phyloP scores from a whole-genome alignment of 2,797 vertebrate genomes.

The Cyclura pinguis region DNA sequence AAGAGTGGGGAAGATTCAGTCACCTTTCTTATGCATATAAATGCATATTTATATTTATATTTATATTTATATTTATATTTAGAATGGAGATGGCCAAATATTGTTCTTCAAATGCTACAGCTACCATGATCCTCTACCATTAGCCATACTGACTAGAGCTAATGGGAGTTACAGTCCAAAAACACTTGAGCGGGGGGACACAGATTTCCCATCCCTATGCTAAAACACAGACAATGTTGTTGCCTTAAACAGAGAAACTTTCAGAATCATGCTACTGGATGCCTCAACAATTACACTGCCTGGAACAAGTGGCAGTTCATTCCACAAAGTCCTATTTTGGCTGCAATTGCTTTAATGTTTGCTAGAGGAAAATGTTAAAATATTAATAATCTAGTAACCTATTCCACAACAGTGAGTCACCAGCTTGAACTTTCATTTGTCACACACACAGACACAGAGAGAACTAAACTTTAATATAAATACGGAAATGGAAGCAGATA shows the following conservation, averaged over 20 bases:
- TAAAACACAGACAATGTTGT: constrained; percentile 64
- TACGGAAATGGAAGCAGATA: constrained; percentile 65
- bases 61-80: no score
- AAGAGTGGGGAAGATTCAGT: constrained; percentile 51
- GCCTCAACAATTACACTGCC: constrained; percentile 65
- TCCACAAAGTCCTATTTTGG: constrained; percentile 64
- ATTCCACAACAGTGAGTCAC: constrained; percentile 74
- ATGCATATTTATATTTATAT: no score
- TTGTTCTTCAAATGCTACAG: neutral
- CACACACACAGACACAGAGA: constrained; percentile 52
- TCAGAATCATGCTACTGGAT: constrained; percentile 71
- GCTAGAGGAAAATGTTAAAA: constrained; percentile 77
- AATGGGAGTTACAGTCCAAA: neutral
- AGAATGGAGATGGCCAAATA: neutral
- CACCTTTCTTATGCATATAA: constrained; percentile 62
- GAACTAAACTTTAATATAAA: constrained; percentile 74
- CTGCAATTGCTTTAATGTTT: constrained; percentile 74
- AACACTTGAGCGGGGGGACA: neutral
- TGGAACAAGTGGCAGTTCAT: constrained; percentile 64
- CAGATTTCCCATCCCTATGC: neutral
- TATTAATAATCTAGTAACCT: constrained; percentile 80
- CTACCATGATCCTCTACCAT: neutral
- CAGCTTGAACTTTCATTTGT: constrained; percentile 77
- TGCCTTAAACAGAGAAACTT: constrained; percentile 60
- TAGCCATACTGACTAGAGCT: neutral